phyloP scores from a whole-genome alignment of 2,797 vertebrate genomes.

The Hypotaenidia philippensis region DNA sequence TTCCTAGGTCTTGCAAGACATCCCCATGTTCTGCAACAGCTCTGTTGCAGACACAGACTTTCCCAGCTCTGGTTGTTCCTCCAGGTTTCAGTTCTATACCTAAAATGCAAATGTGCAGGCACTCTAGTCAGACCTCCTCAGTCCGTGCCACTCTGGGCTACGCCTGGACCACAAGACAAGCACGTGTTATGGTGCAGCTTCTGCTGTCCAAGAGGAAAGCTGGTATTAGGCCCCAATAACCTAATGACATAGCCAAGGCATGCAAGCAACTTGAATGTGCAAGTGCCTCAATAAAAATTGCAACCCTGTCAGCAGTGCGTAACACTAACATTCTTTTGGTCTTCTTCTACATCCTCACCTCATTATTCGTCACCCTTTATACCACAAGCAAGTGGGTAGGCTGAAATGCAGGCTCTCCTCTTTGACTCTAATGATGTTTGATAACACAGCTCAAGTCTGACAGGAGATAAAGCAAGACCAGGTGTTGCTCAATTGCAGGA shows the following conservation, averaged over 20 bases:
- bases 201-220: neutral
- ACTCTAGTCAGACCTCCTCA: neutral
- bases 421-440: neutral
- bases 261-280: neutral
- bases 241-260: too few relatives aligned
- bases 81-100: neutral
- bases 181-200: accelerated
- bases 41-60: neutral
- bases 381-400: accelerated
- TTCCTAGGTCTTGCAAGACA: neutral
- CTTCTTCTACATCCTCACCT: neutral
- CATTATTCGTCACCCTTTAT: neutral
- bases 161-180: neutral
- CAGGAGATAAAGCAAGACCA: neutral
- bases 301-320: neutral
- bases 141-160: neutral
- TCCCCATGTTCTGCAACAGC: neutral
- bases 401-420: neutral
- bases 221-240: neutral
- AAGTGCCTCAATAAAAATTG: neutral
- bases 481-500: neutral
- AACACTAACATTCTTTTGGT: neutral
- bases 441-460: neutral
- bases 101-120: neutral
- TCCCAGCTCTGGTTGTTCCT: neutral